These are phyloP conservation scores for Eleutherodactylus coqui DNA, from an alignment of 2,797 vertebrate species.

Conservation along the genomic window DNA sequence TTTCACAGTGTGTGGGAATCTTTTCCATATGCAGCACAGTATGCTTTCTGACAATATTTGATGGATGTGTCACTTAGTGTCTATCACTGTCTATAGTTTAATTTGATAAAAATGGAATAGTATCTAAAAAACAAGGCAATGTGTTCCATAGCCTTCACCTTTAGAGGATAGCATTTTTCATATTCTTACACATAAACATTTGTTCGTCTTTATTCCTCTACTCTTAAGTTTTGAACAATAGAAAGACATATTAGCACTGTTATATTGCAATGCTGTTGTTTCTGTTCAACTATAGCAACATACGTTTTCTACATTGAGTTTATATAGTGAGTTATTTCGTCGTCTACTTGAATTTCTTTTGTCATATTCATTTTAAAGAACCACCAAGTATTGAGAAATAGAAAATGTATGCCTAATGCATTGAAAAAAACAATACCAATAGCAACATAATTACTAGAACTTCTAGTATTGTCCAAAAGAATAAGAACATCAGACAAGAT, in stretches of 20 bases:
- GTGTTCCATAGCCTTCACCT: background rate
- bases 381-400: background rate
- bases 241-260: background rate
- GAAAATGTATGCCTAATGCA: background rate
- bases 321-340: background rate
- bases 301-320: background rate
- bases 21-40: slow-evolving; percentile 14
- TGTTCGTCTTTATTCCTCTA: background rate
- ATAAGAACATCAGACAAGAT: background rate
- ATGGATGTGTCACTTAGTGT: slow-evolving; percentile 26
- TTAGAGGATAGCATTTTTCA: background rate
- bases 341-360: background rate
- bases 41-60: slow-evolving; percentile 18
- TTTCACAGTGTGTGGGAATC: slow-evolving; percentile 27
- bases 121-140: background rate
- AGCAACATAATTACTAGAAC: background rate
- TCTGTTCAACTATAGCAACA: background rate
- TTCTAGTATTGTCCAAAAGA: background rate
- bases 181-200: slow-evolving; percentile 1
- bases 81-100: slow-evolving; percentile 16
- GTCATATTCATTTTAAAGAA: background rate
- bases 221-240: background rate
- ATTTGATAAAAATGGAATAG: slow-evolving; percentile 16
- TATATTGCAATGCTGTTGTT: background rate
- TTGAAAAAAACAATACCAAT: background rate